Evolutionary conservation across 37 sponge, comb jelly and placozoan species (phyloP).

Genomic region (Theonella swinhoei): DNA sequence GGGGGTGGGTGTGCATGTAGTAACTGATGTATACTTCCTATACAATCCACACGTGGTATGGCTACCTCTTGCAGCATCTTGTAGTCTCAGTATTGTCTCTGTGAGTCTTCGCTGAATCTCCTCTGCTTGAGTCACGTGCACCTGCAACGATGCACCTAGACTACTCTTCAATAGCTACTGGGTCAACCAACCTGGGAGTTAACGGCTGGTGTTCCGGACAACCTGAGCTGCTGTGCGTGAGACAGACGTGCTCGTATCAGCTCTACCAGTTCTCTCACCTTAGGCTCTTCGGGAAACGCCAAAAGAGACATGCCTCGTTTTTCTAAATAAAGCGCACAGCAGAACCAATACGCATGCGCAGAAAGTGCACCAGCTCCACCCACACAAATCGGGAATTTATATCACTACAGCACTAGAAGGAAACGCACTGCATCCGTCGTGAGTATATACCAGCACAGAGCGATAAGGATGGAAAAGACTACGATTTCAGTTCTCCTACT

Average conservation of each 20-base stretch:
- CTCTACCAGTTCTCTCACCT: conserved; percentile 21
- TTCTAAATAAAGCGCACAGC: too few relatives aligned
- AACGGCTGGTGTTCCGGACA: conserved; percentile 4
- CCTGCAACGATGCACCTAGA: too few relatives aligned
- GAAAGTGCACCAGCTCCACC: too few relatives aligned
- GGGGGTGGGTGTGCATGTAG: not conserved
- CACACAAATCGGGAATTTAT: too few relatives aligned
- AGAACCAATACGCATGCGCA: too few relatives aligned
- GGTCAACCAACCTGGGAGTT: not conserved
- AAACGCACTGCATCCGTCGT: too few relatives aligned
- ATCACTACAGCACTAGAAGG: too few relatives aligned
- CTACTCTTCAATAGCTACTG: too few relatives aligned
- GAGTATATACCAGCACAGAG: too few relatives aligned
- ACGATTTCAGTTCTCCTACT: too few relatives aligned
- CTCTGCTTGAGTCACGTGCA: conserved; percentile 43
- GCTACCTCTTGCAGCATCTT: conserved; percentile 30
- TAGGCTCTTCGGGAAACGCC: conserved; percentile 22
- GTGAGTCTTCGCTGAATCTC: conserved; percentile 31
- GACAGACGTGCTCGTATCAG: conserved; percentile 1
- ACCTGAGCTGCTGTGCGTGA: conserved; percentile 42
- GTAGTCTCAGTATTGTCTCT: conserved; percentile 3
- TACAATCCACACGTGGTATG: not conserved
- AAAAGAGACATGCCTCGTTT: too few relatives aligned
- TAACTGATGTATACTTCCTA: not conserved
- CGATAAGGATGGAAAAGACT: too few relatives aligned